phyloP scores from a whole-genome alignment of 2,888 invertebrate species.

The Euphydryas editha region DNA sequence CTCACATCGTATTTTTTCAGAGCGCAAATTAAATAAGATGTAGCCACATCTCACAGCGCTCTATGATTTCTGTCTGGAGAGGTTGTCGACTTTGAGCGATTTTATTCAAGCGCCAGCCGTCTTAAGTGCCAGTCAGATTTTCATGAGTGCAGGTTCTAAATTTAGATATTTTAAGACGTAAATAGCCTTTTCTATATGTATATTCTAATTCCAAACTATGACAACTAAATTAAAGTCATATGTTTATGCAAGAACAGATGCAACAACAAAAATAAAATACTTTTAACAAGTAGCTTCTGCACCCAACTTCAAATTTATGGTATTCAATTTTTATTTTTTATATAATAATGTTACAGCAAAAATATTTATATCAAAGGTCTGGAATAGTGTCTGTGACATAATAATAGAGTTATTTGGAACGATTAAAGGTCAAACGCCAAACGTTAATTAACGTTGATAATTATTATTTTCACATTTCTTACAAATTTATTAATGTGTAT shows the following conservation, averaged over 20 bases:
- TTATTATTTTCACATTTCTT: conserved; percentile 8
- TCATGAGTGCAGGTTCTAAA: conserved; percentile 19
- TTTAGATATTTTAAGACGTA: conserved; percentile 20
- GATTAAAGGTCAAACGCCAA: conserved; percentile 5
- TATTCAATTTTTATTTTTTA: too few species aligned
- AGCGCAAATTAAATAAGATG: conserved; percentile 13
- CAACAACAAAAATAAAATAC: neutral
- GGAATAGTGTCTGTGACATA: neutral
- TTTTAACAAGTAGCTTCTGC: too few species aligned
- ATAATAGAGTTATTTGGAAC: neutral
- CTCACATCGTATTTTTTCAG: neutral
- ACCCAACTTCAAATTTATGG: too few species aligned
- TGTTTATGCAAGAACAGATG: neutral
- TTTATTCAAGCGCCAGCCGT: conserved; percentile 19
- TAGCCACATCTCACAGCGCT: conserved; percentile 7
- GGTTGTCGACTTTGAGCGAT: conserved; percentile 32
- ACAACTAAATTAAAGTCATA: neutral
- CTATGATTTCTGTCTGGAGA: conserved; percentile 22
- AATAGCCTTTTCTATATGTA: neutral
- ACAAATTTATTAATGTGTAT: conserved; percentile 24
- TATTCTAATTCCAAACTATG: too few species aligned
- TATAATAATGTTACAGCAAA: too few species aligned
- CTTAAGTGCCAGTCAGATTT: conserved; percentile 21
- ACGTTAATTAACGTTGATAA: neutral
- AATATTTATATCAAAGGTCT: too few species aligned